Conservation (phyloP, 2,797 vertebrate species). For the Phrynocephalus vlangalii region DNA sequence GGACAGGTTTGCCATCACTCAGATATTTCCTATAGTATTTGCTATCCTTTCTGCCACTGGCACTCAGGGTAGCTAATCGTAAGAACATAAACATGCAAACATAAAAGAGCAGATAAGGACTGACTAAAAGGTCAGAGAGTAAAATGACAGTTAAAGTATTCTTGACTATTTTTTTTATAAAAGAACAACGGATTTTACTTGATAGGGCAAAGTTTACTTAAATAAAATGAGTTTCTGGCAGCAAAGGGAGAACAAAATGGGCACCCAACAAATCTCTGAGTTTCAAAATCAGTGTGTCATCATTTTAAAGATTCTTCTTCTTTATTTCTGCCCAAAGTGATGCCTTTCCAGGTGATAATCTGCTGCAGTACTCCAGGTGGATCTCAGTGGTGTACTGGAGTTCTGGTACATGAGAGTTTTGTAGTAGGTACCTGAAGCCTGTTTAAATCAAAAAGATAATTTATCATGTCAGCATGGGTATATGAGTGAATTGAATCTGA, state of each 20-base stretch:
- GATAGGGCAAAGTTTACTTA: neutral
- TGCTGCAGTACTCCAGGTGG: neutral
- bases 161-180: neutral
- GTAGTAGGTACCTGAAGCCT: neutral
- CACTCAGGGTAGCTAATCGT: neutral
- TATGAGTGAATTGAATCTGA: neutral
- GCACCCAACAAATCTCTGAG: neutral
- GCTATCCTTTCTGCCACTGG: neutral
- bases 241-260: neutral
- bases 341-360: neutral
- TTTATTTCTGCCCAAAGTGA: neutral
- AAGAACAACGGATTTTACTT: neutral
- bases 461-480: neutral
- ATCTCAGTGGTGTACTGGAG: neutral
- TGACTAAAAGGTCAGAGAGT: neutral
- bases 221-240: slow-evolving; percentile 6
- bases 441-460: neutral
- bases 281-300: neutral
- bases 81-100: neutral
- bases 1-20: neutral
- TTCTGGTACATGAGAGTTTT: neutral
- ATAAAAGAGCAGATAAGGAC: neutral
- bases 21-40: neutral
- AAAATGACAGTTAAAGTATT: neutral
- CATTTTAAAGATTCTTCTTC: neutral